These are phyloP conservation scores for Drosophila nannoptera DNA, from an alignment of 1,140 invertebrate genomes.

Conservation along the genomic window DNA sequence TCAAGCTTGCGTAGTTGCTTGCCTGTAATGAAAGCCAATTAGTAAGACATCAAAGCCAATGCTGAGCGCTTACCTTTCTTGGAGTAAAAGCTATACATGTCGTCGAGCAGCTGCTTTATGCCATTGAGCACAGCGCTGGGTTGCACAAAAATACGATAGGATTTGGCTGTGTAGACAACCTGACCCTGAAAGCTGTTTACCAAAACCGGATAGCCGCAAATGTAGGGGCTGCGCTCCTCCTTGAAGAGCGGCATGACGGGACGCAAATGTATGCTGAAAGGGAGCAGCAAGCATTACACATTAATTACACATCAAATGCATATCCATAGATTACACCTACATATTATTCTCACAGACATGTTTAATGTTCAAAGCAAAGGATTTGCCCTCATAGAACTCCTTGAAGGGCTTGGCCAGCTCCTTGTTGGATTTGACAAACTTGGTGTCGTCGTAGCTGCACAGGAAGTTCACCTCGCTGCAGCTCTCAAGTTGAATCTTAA, in stretches of 20 bases:
- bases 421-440: slow-evolving; percentile 74
- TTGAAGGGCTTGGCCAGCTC: slow-evolving; percentile 67
- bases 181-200: slow-evolving; percentile 51
- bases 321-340: slow-evolving; percentile 39
- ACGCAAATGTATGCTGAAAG: slow-evolving; percentile 60
- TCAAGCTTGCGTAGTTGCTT: slow-evolving; percentile 52
- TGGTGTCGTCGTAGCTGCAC: slow-evolving; percentile 69
- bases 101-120: slow-evolving; percentile 79
- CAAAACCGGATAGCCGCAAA: slow-evolving; percentile 62
- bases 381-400: slow-evolving; percentile 71
- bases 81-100: slow-evolving; percentile 82
- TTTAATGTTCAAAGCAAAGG: slow-evolving; percentile 66
- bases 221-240: slow-evolving; percentile 58
- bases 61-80: slow-evolving; percentile 1
- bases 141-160: slow-evolving; percentile 83
- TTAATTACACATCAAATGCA: not conserved
- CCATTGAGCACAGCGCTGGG: slow-evolving; percentile 76
- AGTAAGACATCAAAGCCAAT: not conserved
- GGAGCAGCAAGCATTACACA: not conserved
- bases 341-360: slow-evolving; percentile 76
- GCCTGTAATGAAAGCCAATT: slow-evolving; percentile 27
- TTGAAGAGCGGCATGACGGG: slow-evolving; percentile 70
- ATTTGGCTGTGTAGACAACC: slow-evolving; percentile 53
- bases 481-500: slow-evolving; percentile 68
- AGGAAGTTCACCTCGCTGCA: slow-evolving; percentile 62